These are phyloP conservation scores for Pristionchus maxplancki DNA, from an alignment of 2,888 invertebrate species.

Conservation along the genomic window DNA sequence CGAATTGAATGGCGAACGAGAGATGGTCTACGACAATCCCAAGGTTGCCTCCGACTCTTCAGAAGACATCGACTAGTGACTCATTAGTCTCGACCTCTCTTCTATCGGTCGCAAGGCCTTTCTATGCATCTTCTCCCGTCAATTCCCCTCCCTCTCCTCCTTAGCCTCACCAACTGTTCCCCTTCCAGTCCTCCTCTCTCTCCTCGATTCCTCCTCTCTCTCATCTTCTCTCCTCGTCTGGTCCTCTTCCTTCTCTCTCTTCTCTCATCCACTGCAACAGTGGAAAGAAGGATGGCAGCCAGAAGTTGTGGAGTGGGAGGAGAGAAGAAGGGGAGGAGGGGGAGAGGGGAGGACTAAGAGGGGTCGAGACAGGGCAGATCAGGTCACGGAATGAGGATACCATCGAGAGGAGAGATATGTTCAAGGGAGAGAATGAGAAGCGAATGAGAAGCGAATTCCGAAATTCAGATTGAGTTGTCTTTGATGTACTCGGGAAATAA, in stretches of 20 bases:
- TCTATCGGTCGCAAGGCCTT: not conserved
- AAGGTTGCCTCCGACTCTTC: too few relatives aligned
- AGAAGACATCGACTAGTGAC: not conserved
- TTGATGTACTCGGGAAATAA: too few relatives aligned
- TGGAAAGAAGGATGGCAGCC: conserved; percentile 33
- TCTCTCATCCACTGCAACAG: conserved; percentile 37
- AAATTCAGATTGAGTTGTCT: too few relatives aligned
- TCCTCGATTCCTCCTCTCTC: not conserved
- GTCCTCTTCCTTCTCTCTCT: conserved; percentile 23
- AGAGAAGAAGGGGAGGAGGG: not conserved
- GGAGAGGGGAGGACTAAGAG: not conserved
- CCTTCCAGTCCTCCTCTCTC: not conserved
- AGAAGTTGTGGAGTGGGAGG: conserved; percentile 10
- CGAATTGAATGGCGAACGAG: too few relatives aligned
- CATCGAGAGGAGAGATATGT: not conserved
- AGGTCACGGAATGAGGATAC: conserved; percentile 1
- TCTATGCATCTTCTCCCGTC: not conserved
- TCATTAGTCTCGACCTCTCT: not conserved
- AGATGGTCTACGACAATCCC: too few relatives aligned
- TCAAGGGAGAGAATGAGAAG: too few relatives aligned
- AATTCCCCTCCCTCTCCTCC: conserved; percentile 10
- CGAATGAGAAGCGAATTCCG: too few relatives aligned
- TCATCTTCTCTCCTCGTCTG: conserved; percentile 15
- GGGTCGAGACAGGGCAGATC: not conserved
- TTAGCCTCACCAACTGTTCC: conserved; percentile 27